phyloP scores from a whole-genome alignment of 2,888 invertebrate genomes.

The Callosobruchus maculatus region DNA sequence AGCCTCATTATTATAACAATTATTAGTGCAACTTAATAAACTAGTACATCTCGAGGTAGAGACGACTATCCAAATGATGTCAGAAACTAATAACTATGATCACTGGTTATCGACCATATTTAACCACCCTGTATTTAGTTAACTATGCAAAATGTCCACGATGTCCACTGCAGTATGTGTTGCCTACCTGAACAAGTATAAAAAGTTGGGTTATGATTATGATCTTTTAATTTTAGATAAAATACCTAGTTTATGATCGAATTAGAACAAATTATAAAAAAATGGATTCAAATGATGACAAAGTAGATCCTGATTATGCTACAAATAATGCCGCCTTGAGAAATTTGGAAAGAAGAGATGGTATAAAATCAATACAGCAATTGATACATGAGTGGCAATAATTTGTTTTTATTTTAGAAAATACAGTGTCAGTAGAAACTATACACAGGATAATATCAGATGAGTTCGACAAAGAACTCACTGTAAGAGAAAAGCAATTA shows the following conservation, averaged over 20 bases:
- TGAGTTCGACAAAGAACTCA: conserved; percentile 71
- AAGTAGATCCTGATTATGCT: conserved; percentile 40
- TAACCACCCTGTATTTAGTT: no score
- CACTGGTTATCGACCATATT: no score
- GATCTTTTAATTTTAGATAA: conserved; percentile 10
- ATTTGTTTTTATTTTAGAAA: conserved; percentile 35
- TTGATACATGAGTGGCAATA: neutral
- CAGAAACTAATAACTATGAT: no score
- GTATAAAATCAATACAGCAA: conserved; percentile 32
- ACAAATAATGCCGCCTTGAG: conserved; percentile 34
- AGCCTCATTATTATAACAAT: no score
- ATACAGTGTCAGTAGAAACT: conserved; percentile 55
- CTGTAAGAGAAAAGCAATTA: conserved; percentile 66
- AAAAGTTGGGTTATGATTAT: neutral
- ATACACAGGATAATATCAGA: conserved; percentile 63
- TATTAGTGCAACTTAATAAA: no score
- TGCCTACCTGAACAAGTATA: neutral
- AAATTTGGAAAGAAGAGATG: conserved; percentile 33
- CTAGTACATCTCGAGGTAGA: no score
- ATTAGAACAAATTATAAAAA: conserved; percentile 3
- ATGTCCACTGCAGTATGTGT: neutral
- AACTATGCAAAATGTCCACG: no score
- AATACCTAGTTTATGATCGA: conserved; percentile 3
- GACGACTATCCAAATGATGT: no score
- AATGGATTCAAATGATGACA: conserved; percentile 18